Evolutionary conservation across 2,113 vertebrate species (phyloP), one percentile per base, ranked within the genome.

Genomic region (Calyptomena viridis): DNA sequence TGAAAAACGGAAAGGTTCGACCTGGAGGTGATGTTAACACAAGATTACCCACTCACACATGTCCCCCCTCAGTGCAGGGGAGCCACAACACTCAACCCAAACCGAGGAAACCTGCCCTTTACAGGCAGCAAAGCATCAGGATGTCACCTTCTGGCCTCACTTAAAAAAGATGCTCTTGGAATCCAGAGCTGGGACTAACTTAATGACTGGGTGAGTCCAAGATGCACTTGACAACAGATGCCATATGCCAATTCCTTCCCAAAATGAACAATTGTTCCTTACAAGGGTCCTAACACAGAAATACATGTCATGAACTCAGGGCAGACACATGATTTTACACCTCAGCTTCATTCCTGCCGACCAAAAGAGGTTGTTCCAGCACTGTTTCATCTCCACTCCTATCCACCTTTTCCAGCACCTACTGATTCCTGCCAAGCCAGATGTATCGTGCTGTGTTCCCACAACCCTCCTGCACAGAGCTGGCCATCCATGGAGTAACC

Each of bases 271-370:
- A 23, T 7, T 19, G n/a, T 7, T 72, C 47, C 67, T 67, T 76
- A 30, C 22, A 15, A 2, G 9, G 35, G 18, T 35, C n/a, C 35
- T 56, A 10, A 23, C 17, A 30, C 20, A 84, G 67, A 73, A 77
- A 58, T 19, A 22, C 4, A 4, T 5, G 2, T 1, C 1, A 46
- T 6, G 19, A 71, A 46, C 22, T 59, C 14, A 13, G 27, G 40
- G 27, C 5, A 67, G 6, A 8, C 27, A 5, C 2, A 1, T 3
- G 16, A 18, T 11, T 72, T 62, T n/a, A 49, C n/a, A 66, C 9
- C 25, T 33, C 49, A 44, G n/a, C 37, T 44, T 1, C 15, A 19
- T 35, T 60, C 30, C 44, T 83, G 42, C 22, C 16, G 47, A 27
- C 22, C 18, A 22, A 31, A 87, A 64, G 0, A 5, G 25, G 7